phyloP scores from a whole-genome alignment of 2,888 invertebrate genomes.

The Tetanocera ferruginea region DNA sequence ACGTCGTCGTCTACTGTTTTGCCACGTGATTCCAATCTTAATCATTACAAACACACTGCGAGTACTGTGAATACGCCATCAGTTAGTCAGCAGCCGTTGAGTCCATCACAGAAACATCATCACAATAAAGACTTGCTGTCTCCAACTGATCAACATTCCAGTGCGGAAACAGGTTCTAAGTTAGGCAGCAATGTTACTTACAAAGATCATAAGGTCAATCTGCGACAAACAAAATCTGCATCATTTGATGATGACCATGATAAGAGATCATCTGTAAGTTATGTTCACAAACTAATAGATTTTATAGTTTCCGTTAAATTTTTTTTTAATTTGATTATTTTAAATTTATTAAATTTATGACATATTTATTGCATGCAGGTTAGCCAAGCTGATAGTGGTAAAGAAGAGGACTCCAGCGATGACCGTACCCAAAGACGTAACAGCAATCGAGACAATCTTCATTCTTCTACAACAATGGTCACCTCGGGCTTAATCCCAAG shows the following conservation, averaged over 20 bases:
- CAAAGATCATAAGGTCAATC: conserved; percentile 54
- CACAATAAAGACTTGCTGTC: conserved; percentile 42
- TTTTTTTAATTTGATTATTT: background rate
- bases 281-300: background rate
- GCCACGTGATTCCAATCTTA: conserved; percentile 73
- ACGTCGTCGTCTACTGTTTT: conserved; percentile 45
- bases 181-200: conserved; percentile 48
- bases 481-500: conserved; percentile 39
- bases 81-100: conserved; percentile 39
- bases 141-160: conserved; percentile 39
- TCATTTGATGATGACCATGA: conserved; percentile 60
- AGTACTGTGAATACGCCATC: conserved; percentile 17
- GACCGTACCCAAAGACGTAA: conserved; percentile 57
- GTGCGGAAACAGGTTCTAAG: conserved; percentile 36
- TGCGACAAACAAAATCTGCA: conserved; percentile 59
- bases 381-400: conserved; percentile 49
- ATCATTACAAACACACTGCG: conserved; percentile 71
- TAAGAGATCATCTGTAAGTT: conserved; percentile 59
- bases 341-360: background rate
- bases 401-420: conserved; percentile 49
- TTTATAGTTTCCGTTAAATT: background rate
- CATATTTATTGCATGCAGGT: no score
- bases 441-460: conserved; percentile 62
- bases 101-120: conserved; percentile 54
- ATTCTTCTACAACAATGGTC: conserved; percentile 52